phyloP scores from a whole-genome alignment of 2,888 invertebrate genomes.

The Diadromus collaris region DNA sequence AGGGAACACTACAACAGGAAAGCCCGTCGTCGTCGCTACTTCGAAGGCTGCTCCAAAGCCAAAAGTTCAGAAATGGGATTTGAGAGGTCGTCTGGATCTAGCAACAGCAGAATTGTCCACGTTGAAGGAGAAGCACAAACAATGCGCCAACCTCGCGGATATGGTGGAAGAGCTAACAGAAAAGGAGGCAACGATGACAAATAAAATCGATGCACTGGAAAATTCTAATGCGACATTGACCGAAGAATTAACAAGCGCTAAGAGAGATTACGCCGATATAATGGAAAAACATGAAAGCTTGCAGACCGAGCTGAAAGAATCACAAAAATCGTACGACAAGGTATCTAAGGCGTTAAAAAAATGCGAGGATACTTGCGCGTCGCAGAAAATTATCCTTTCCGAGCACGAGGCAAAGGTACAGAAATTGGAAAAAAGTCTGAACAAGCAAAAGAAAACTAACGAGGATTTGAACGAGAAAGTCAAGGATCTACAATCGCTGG shows the following conservation, averaged over 20 bases:
- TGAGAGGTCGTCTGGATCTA: constrained; percentile 74
- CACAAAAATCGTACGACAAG: constrained; percentile 80
- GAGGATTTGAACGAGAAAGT: constrained; percentile 72
- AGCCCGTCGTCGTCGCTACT: constrained; percentile 71
- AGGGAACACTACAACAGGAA: constrained; percentile 45
- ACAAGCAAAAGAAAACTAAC: constrained; percentile 62
- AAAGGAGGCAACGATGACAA: constrained; percentile 62
- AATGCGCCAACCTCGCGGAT: constrained; percentile 78
- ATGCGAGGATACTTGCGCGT: constrained; percentile 81
- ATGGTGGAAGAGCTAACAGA: constrained; percentile 65
- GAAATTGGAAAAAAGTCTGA: constrained; percentile 72
- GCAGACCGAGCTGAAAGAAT: constrained; percentile 74
- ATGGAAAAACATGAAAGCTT: constrained; percentile 78
- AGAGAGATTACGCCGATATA: constrained; percentile 81
- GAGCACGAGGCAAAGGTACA: constrained; percentile 63
- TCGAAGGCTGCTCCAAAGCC: constrained; percentile 65
- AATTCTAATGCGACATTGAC: constrained; percentile 80
- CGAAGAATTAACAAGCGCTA: constrained; percentile 83
- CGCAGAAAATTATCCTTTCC: constrained; percentile 72
- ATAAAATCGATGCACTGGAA: constrained; percentile 69
- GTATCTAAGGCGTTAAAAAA: constrained; percentile 72
- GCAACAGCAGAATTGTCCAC: constrained; percentile 82
- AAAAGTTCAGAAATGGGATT: constrained; percentile 73
- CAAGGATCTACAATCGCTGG: constrained; percentile 81
- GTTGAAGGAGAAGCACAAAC: constrained; percentile 85